phyloP scores from a whole-genome alignment of 2,888 invertebrate genomes.

The Empis livida region DNA sequence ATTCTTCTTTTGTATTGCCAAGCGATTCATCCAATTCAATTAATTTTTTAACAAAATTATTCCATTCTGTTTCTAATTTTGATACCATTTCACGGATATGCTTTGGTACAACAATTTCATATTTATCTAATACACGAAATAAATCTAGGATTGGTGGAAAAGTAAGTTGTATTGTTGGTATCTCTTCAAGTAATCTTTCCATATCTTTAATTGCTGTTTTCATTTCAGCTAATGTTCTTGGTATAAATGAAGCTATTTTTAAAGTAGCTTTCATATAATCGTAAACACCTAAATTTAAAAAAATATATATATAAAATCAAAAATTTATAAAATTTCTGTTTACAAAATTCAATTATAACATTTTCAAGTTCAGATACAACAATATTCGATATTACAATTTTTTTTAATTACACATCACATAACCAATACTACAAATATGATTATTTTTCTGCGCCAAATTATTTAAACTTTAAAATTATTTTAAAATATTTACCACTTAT shows the following conservation, averaged over 20 bases:
- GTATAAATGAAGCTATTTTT: slow-evolving; percentile 46
- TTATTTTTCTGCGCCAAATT: no score
- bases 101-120: slow-evolving; percentile 51
- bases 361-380: no score
- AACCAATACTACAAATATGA: no score
- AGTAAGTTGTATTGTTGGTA: slow-evolving; percentile 47
- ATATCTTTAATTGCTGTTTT: slow-evolving; percentile 53
- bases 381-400: no score
- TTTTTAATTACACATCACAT: no score
- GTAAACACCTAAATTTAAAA: slow-evolving; percentile 38
- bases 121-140: slow-evolving; percentile 58
- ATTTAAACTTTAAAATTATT: no score
- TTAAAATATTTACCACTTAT: slow-evolving; percentile 38
- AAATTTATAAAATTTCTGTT: no score
- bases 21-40: slow-evolving; percentile 61
- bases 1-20: slow-evolving; percentile 57
- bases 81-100: slow-evolving; percentile 18
- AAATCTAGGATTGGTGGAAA: slow-evolving; percentile 67
- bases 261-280: slow-evolving; percentile 46
- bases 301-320: neutral
- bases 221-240: slow-evolving; percentile 60
- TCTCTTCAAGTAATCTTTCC: slow-evolving; percentile 52
- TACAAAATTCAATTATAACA: no score
- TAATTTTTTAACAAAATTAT: slow-evolving; percentile 52
- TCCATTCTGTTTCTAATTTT: slow-evolving; percentile 42